Conservation (phyloP, 2,113 vertebrate species). For the Amazona vittata region DNA sequence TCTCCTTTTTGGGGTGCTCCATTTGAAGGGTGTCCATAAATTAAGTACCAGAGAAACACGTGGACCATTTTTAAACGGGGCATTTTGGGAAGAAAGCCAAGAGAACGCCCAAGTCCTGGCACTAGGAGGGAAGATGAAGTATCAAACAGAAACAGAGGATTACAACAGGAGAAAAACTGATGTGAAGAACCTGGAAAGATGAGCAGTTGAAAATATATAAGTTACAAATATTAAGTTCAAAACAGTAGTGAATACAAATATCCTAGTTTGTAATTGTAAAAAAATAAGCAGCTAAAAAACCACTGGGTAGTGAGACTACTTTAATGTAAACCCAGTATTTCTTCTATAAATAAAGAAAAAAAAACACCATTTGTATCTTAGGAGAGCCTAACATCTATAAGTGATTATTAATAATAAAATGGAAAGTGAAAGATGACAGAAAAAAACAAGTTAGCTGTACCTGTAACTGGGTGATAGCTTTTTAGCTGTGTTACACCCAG, state of each 20-base stretch:
- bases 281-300: not conserved
- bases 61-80: slow-evolving; percentile 87
- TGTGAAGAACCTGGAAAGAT: not conserved
- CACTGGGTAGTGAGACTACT: not conserved
- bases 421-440: not conserved
- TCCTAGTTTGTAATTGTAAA: not conserved
- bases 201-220: not conserved
- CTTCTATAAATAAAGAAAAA: not conserved
- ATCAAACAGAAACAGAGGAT: not conserved
- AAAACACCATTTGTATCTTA: accelerated
- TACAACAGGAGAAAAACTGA: not conserved
- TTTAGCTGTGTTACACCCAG: slow-evolving; percentile 68
- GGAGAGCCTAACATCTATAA: not conserved
- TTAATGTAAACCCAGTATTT: not conserved
- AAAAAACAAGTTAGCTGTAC: slow-evolving; percentile 53
- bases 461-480: slow-evolving; percentile 82
- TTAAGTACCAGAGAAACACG: slow-evolving; percentile 90
- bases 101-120: slow-evolving; percentile 85
- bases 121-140: slow-evolving; percentile 72
- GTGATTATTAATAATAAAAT: not conserved
- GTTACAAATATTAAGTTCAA: not conserved
- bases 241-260: not conserved
- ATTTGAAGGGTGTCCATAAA: slow-evolving; percentile 85
- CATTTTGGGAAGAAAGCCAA: slow-evolving; percentile 97
- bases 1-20: not conserved